A percentile compares a stretch with the other conserved stretches of the same genome.
phyloP scores from a whole-genome alignment of 30 jellyfish, hydroid and myxozoan genomes.

The Cassiopea andromeda region DNA sequence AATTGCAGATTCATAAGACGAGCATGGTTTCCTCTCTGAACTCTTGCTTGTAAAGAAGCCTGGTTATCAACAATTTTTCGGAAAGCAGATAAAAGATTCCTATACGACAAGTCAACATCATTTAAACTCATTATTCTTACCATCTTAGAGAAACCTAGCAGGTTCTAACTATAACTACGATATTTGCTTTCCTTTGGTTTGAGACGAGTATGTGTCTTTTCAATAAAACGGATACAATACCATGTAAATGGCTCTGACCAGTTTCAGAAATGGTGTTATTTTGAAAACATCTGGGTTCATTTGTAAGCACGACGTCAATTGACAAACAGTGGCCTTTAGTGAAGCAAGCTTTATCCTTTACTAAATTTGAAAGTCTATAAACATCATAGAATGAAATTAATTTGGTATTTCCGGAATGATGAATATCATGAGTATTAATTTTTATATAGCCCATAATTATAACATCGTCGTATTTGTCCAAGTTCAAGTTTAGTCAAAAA shows the following conservation, averaged over 20 bases:
- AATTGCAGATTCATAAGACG: conserved; percentile 33
- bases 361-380: conserved; percentile 7
- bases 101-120: conserved; percentile 29
- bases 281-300: conserved; percentile 1
- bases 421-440: conserved; percentile 24
- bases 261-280: conserved; percentile 36
- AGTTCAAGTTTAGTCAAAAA: conserved; percentile 1
- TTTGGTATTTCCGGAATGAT: conserved; percentile 46
- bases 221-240: conserved; percentile 31
- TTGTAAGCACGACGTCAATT: conserved; percentile 17
- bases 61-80: conserved; percentile 20
- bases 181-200: conserved; percentile 34
- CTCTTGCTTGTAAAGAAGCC: neutral
- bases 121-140: conserved; percentile 37
- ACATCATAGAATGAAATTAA: conserved; percentile 48
- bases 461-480: conserved; percentile 12
- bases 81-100: conserved; percentile 42
- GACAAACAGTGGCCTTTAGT: conserved; percentile 23
- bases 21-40: conserved; percentile 36
- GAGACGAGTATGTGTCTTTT: conserved; percentile 52
- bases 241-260: conserved; percentile 52
- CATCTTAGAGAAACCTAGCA: conserved; percentile 43
- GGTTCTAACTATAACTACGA: conserved; percentile 36
- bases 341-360: conserved; percentile 30
- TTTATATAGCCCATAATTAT: conserved; percentile 18